Conservation (phyloP, 2,888 invertebrate genomes). For the Nycteola revayana region DNA sequence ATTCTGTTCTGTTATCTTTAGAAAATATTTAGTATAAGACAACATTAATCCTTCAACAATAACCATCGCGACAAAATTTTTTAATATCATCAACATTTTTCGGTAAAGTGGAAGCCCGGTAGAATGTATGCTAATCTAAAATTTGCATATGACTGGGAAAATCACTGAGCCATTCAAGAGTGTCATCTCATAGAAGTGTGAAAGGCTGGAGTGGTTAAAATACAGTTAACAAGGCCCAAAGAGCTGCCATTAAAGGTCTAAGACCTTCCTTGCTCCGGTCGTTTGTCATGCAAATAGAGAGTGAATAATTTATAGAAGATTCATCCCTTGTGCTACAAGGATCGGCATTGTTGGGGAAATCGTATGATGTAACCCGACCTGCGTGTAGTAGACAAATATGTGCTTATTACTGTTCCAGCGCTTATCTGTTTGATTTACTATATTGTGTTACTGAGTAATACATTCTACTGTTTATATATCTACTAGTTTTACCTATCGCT, state of each 20-base stretch:
- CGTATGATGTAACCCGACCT: conserved; percentile 39
- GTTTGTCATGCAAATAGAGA: conserved; percentile 78
- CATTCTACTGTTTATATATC: too few species aligned
- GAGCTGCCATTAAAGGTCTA: conserved; percentile 66
- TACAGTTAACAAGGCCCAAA: conserved; percentile 51
- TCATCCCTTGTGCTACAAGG: conserved; percentile 61
- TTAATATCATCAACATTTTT: conserved; percentile 51
- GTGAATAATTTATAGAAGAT: conserved; percentile 75
- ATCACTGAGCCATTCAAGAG: conserved; percentile 70
- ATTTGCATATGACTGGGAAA: conserved; percentile 74
- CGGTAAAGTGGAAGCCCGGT: conserved; percentile 43
- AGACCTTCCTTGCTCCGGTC: conserved; percentile 62
- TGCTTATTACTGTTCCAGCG: too few species aligned
- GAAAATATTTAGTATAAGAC: too few species aligned
- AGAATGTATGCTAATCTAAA: conserved; percentile 68
- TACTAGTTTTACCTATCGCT: too few species aligned
- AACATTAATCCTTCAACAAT: conserved; percentile 29
- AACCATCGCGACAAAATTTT: conserved; percentile 41
- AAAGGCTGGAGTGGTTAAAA: conserved; percentile 49
- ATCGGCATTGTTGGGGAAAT: conserved; percentile 56
- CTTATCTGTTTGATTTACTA: conserved; percentile 23
- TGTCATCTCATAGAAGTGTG: conserved; percentile 46
- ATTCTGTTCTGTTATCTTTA: too few species aligned
- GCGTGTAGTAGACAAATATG: too few species aligned
- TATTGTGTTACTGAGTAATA: too few species aligned